Evolutionary conservation across 2,888 invertebrate species (phyloP).

Genomic region (Sipunculus nudus): DNA sequence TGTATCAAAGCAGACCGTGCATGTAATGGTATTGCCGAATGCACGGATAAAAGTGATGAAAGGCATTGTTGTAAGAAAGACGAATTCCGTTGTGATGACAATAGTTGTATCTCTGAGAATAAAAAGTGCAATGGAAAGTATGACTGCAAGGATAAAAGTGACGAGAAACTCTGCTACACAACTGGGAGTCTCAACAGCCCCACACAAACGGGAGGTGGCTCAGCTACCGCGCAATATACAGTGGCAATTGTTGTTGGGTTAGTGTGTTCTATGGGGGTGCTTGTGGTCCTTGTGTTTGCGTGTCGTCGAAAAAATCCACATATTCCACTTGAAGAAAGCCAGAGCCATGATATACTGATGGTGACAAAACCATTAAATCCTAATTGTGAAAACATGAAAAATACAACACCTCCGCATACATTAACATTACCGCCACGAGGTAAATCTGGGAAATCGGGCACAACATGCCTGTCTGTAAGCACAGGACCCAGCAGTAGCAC

Average conservation of each 20-base stretch:
- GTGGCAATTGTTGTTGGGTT: slow-evolving; percentile 68
- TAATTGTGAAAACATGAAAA: slow-evolving; percentile 7
- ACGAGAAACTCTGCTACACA: slow-evolving; percentile 48
- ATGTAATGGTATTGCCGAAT: slow-evolving; percentile 59
- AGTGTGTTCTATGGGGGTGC: slow-evolving; percentile 69
- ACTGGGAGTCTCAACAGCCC: not conserved
- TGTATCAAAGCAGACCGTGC: slow-evolving; percentile 46
- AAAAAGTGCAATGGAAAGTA: slow-evolving; percentile 49
- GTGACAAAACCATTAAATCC: slow-evolving; percentile 54
- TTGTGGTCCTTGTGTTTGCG: slow-evolving; percentile 51
- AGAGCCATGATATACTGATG: slow-evolving; percentile 47
- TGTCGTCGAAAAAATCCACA: slow-evolving; percentile 54
- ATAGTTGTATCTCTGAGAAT: slow-evolving; percentile 44
- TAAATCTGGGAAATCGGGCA: slow-evolving; percentile 52
- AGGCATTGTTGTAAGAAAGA: slow-evolving; percentile 52
- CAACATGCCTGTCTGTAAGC: slow-evolving; percentile 47
- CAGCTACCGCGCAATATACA: slow-evolving; percentile 54
- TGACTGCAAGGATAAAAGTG: slow-evolving; percentile 54
- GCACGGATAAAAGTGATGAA: slow-evolving; percentile 59
- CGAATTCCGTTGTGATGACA: slow-evolving; percentile 52
- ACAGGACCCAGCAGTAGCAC: slow-evolving; percentile 46
- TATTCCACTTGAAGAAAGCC: slow-evolving; percentile 44
- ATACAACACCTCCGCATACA: slow-evolving; percentile 49
- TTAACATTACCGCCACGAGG: slow-evolving; percentile 43
- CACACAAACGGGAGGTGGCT: slow-evolving; percentile 11